phyloP scores from a whole-genome alignment of 2,888 invertebrate genomes.

The Cepaea hortensis region DNA sequence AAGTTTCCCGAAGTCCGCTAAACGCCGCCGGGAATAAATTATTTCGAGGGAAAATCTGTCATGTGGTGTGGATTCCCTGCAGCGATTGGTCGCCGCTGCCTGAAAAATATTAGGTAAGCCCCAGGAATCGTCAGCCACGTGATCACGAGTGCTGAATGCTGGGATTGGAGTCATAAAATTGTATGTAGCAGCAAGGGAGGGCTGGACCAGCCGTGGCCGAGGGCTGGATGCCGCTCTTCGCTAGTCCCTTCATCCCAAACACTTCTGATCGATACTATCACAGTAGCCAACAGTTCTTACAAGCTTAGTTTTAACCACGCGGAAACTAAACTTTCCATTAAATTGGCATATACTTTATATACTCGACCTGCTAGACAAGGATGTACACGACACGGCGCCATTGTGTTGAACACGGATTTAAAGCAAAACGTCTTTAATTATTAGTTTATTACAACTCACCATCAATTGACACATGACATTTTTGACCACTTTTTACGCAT shows the following conservation, averaged over 20 bases:
- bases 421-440: no score
- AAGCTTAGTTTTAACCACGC: no score
- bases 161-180: constrained; percentile 48
- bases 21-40: constrained; percentile 68
- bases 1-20: constrained; percentile 71
- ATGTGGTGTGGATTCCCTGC: constrained; percentile 59
- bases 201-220: neutral
- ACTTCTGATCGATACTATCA: constrained; percentile 11
- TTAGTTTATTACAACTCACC: no score
- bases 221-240: neutral
- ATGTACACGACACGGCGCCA: no score
- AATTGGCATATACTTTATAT: no score
- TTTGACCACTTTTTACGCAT: no score
- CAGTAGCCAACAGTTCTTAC: neutral
- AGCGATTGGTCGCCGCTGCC: constrained; percentile 56
- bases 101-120: constrained; percentile 50
- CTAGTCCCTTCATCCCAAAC: neutral
- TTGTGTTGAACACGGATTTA: no score
- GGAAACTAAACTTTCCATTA: no score
- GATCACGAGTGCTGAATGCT: constrained; percentile 53
- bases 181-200: constrained; percentile 1
- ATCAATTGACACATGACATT: no score
- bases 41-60: constrained; percentile 65
- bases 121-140: constrained; percentile 49
- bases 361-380: no score